Evolutionary conservation across 2,888 invertebrate species (phyloP), one percentile per base, ranked within the genome.

Genomic region (Drosophila ochracea): DNA sequence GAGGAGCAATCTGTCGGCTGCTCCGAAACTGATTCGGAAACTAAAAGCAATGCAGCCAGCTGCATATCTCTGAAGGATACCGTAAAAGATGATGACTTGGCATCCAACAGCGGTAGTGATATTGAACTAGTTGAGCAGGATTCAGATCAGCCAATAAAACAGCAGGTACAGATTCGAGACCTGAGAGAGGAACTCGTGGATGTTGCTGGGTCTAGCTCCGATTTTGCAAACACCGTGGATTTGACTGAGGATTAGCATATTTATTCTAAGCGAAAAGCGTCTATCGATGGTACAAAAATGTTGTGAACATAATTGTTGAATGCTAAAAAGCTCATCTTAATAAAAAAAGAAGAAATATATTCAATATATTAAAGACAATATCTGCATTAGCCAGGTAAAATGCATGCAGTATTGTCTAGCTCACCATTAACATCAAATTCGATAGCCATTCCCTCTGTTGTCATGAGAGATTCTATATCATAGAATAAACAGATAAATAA

Each of bases 241-340:
- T 79, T 89, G 71, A 86, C 89, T 61, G 74, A 83, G 21, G 83
- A 89, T 59, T 89, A 79, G 52, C 28, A 13, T 28, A 50, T 64
- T 53, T 52, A 41, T 21, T 37, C 57, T 41, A 7, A 43, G 19
- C 11, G 19, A 47, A 39, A 2, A 21, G 54, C 53, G 52, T 21
- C 37, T 7, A n/a, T 41, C 19, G 16, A 3, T n/a, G 25, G 59
- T 74, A 69, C 53, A 65, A 64, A 64, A 49, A 25, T 47, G 41
- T 63, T 43, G 39, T 35, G 35, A 41, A 53, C 13, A 58, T 50
- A 47, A 25, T 25, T 41, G 30, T 58, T 62, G 11, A 69, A 47
- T 43, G 41, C 55, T 21, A 33, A 52, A 39, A 31, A 30, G 11
- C 30, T n/a, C 30, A 28, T 49, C 35, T 62, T 25, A 55, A 41